These are phyloP conservation scores for Geodia barretti DNA, from an alignment of 37 sponge, comb jelly and placozoan species.

Conservation along the genomic window DNA sequence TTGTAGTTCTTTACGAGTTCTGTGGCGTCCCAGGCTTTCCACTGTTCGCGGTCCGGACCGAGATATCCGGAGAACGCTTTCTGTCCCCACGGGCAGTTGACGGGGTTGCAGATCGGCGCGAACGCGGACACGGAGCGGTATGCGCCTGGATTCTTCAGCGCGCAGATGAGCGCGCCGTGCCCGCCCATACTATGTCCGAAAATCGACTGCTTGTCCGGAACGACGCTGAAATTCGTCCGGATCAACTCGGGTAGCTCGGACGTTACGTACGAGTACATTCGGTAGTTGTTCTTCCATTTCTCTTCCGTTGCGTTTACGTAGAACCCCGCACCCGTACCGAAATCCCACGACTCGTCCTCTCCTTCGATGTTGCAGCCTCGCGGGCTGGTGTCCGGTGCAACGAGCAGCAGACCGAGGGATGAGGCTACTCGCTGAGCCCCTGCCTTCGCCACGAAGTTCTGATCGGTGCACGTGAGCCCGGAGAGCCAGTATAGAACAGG, in stretches of 20 bases:
- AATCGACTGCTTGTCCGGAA: conserved; percentile 73
- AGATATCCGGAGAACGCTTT: conserved; percentile 95
- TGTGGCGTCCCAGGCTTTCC: conserved; percentile 93
- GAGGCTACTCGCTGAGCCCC: conserved; percentile 89
- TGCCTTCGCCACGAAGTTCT: conserved; percentile 90
- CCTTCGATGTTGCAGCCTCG: conserved; percentile 95
- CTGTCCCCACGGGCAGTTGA: conserved; percentile 90
- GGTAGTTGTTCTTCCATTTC: conserved; percentile 97
- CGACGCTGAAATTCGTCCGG: conserved; percentile 73
- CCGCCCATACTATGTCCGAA: conserved; percentile 99
- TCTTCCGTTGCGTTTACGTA: conserved; percentile 95
- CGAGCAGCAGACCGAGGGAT: conserved; percentile 80
- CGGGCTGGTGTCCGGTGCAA: conserved; percentile 96
- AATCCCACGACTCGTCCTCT: conserved; percentile 93
- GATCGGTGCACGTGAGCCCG: conserved; percentile 97
- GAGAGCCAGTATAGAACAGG: conserved; percentile 97
- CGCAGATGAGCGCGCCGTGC: conserved; percentile 94
- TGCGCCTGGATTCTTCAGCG: conserved; percentile 90
- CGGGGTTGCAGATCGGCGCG: conserved; percentile 96
- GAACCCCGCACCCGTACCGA: conserved; percentile 97
- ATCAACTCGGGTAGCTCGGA: conserved; percentile 88
- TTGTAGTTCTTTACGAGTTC: conserved; percentile 79
- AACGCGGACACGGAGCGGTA: conserved; percentile 92
- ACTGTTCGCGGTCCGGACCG: conserved; percentile 68
- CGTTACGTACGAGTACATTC: conserved; percentile 96